These are phyloP conservation scores for Coilia nasus DNA, from an alignment of 2,797 vertebrate genomes.

Conservation along the genomic window DNA sequence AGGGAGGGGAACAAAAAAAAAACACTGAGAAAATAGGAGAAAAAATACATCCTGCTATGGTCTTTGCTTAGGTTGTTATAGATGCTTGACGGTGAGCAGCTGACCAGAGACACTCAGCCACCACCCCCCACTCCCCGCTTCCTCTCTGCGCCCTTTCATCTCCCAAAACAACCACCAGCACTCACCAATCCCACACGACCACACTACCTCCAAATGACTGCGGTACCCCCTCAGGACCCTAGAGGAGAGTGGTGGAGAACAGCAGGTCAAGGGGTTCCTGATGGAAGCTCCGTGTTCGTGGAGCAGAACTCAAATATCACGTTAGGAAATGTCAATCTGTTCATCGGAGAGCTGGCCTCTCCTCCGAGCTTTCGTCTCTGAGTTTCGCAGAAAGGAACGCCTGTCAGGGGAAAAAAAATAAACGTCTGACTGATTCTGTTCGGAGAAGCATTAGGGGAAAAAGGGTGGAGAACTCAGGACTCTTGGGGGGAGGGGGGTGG, in stretches of 20 bases:
- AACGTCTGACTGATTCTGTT: slow-evolving; percentile 67
- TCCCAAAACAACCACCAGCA: slow-evolving; percentile 26
- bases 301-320: slow-evolving; percentile 62
- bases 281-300: slow-evolving; percentile 54
- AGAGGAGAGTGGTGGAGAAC: slow-evolving; percentile 7
- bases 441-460: slow-evolving; percentile 55
- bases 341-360: slow-evolving; percentile 62
- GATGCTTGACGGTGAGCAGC: slow-evolving; percentile 10
- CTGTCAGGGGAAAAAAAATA: slow-evolving; percentile 53
- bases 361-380: slow-evolving; percentile 66
- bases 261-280: slow-evolving; percentile 50
- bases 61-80: slow-evolving; percentile 24
- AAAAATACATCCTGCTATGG: slow-evolving; percentile 44
- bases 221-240: not conserved
- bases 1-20: not conserved
- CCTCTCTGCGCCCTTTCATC: not conserved
- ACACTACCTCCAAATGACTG: slow-evolving; percentile 7
- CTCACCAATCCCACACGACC: slow-evolving; percentile 39
- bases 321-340: slow-evolving; percentile 72
- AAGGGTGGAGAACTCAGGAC: not conserved
- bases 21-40: slow-evolving; percentile 4
- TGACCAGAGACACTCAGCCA: not conserved
- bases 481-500: not conserved
- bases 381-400: slow-evolving; percentile 51
- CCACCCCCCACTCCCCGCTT: not conserved